A percentile compares a stretch with the other conserved stretches of the same genome.
Conservation (phyloP, 1,140 invertebrate species). For the Drosophila simulans region DNA sequence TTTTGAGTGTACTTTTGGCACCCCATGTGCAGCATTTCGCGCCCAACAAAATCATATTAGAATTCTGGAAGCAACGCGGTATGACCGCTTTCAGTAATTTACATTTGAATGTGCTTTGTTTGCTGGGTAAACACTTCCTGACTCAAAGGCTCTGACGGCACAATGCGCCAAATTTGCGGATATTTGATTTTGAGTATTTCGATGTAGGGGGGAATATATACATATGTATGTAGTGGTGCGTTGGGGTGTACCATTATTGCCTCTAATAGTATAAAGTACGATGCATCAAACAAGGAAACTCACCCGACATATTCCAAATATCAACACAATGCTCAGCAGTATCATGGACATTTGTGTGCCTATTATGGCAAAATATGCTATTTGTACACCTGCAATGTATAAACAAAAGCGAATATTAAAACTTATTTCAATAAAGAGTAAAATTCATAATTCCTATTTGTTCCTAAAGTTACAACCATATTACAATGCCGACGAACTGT, state of each 20-base stretch:
- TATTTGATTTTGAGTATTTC: slow-evolving; percentile 55
- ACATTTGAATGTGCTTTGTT: slow-evolving; percentile 79
- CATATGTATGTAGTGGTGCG: background rate
- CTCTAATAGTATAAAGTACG: slow-evolving; percentile 48
- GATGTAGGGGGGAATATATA: slow-evolving; percentile 12
- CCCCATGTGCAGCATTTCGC: slow-evolving; percentile 12
- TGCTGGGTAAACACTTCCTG: slow-evolving; percentile 55
- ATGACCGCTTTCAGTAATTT: slow-evolving; percentile 56
- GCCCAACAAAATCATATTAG: slow-evolving; percentile 15
- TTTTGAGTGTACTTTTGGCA: background rate
- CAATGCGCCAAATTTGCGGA: slow-evolving; percentile 68
- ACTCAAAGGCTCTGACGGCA: slow-evolving; percentile 18
- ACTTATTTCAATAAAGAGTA: background rate
- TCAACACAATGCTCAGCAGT: slow-evolving; percentile 88
- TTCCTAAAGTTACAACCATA: no score
- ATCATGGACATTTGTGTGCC: slow-evolving; percentile 90
- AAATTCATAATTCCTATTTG: no score
- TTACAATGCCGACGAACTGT: no score
- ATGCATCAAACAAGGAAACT: slow-evolving; percentile 75
- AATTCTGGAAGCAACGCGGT: slow-evolving; percentile 6
- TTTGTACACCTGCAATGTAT: slow-evolving; percentile 88
- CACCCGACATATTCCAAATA: slow-evolving; percentile 90
- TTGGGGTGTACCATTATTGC: slow-evolving; percentile 15
- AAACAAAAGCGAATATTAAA: slow-evolving; percentile 10
- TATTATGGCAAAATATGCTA: slow-evolving; percentile 90